Evolutionary conservation across 2,888 invertebrate genomes (phyloP).

Genomic region (Lamellibrachia satsuma): DNA sequence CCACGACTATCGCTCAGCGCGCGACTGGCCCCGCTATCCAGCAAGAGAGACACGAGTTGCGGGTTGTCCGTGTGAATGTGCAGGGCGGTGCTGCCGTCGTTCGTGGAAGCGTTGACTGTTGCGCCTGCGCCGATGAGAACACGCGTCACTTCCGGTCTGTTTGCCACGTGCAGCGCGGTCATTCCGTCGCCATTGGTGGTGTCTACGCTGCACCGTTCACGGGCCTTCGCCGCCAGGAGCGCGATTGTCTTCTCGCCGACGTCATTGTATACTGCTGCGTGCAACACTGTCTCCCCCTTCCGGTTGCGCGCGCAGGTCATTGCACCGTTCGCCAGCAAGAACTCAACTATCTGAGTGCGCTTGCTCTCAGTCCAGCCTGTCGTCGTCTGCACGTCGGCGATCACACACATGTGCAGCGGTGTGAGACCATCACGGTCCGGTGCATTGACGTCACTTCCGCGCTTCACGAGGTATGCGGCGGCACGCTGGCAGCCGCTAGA

Average conservation of each 20-base stretch:
- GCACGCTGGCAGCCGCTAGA: background rate
- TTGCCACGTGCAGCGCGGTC: background rate
- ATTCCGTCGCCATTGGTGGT: background rate
- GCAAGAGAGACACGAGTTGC: background rate
- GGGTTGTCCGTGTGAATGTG: background rate
- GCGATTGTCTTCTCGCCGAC: background rate
- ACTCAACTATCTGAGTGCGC: background rate
- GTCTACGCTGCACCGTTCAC: background rate
- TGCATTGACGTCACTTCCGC: constrained; percentile 12
- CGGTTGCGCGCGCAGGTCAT: background rate
- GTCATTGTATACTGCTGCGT: background rate
- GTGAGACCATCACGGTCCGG: background rate
- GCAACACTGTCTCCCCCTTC: background rate
- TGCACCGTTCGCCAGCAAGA: background rate
- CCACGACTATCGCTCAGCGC: background rate
- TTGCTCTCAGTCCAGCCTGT: background rate
- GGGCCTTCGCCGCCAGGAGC: background rate
- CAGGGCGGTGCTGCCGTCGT: background rate
- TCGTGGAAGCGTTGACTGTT: background rate
- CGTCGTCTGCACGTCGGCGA: background rate
- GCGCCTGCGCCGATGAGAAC: background rate
- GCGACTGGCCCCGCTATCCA: background rate
- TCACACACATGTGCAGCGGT: background rate
- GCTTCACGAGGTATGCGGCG: constrained; percentile 7
- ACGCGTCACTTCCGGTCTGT: background rate